Base-by-base conservation (phyloP, 2,113 vertebrate genomes). In the Stictonetta naevosa region DNA sequence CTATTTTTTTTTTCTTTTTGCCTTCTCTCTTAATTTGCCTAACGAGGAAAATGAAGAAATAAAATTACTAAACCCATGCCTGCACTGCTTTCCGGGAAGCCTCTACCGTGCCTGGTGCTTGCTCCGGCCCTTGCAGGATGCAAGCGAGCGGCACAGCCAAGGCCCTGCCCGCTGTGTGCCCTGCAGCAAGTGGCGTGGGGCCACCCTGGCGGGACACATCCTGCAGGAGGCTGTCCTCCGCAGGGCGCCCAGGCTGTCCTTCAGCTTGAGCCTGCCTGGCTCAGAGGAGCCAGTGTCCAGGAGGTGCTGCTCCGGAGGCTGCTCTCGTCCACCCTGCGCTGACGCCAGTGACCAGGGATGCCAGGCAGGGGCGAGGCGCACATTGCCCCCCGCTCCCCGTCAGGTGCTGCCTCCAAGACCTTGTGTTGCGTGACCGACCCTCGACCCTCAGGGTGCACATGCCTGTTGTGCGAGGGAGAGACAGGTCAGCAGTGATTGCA, bases 381-480 rank as follows among this genome's bases (percentile, higher is more conserved):
- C 6, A 7, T 23, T 52, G 50, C 23, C 23, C 12, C 13, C 50
- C 13, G 22, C 23, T 25, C 50, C 12, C 50, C 6, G 1, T 25
- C 5, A 53, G 74, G 29, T 52, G 55, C 25, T 59, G 62, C 72
- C 38, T 1, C 2, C 0, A 1, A 60, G 48, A 25, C 38, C 69
- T 60, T 29, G 31, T 87, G 44, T 12, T 36, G 1, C 0, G 0
- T 10, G 53, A 12, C 3, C 0, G 2, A 0, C 40, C 55, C 22
- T 50, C 3, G 48, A 50, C 22, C 48, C 59, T 25, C 28, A 31
- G 40, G 77, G 58, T 0, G 2, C 0, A 0, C 0, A 0, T 14
- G 25, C 12, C 62, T 0, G 1, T 1, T 20, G n/a, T 8, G 62
- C 40, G 53, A 2, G 38, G 53, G 42, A 44, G 38, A 20, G 71